A percentile compares a stretch with the other conserved stretches of the same genome.
These are phyloP conservation scores for Bubo scandiacus DNA, from an alignment of 2,113 vertebrate species.

Conservation along the genomic window DNA sequence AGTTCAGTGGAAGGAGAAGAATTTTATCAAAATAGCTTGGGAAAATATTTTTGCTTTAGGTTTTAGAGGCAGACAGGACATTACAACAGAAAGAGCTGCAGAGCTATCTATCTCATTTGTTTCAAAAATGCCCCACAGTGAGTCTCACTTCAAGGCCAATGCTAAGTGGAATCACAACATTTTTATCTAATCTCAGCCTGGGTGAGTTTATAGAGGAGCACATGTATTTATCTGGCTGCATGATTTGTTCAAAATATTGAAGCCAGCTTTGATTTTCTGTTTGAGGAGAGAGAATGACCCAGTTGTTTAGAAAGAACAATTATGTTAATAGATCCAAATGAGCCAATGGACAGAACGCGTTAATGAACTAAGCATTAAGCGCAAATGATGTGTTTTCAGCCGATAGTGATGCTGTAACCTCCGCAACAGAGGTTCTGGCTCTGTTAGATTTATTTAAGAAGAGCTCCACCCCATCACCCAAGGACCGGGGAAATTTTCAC, in stretches of 20 bases:
- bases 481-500: conserved; percentile 55
- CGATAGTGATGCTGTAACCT: conserved; percentile 30
- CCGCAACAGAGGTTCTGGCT: conserved; percentile 46
- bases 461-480: neutral
- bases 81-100: conserved; percentile 14
- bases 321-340: conserved; percentile 76
- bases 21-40: neutral
- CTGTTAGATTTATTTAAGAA: conserved; percentile 39
- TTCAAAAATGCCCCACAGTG: neutral
- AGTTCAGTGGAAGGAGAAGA: neutral
- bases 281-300: conserved; percentile 67
- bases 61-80: neutral
- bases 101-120: neutral
- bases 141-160: neutral
- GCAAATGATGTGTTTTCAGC: conserved; percentile 62
- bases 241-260: conserved; percentile 48
- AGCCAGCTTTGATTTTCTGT: conserved; percentile 65
- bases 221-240: neutral
- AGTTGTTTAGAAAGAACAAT: conserved; percentile 77
- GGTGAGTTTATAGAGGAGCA: neutral
- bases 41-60: neutral
- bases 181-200: neutral
- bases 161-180: neutral
- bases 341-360: conserved; percentile 67
- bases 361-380: conserved; percentile 72